These are phyloP conservation scores for Heterohyrax brucei DNA, from an alignment of 2,797 vertebrate species.

Conservation along the genomic window DNA sequence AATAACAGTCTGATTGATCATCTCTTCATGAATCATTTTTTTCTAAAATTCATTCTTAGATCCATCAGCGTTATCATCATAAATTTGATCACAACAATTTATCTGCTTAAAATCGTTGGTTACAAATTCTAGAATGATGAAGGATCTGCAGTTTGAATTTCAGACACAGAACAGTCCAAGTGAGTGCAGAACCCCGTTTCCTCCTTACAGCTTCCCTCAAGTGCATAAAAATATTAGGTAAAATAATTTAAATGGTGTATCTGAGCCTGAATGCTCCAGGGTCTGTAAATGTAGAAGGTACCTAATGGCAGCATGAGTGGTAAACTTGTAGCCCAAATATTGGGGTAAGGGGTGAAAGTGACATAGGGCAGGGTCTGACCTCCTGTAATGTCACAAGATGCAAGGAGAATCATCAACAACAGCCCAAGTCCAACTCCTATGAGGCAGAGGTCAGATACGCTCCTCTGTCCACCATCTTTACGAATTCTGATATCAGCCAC, in stretches of 20 bases:
- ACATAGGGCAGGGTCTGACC: too few relatives aligned
- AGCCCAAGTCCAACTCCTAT: too few relatives aligned
- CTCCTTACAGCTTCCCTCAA: neutral
- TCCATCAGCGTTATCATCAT: neutral
- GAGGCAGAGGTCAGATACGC: too few relatives aligned
- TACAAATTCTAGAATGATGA: conserved; percentile 24
- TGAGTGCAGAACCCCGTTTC: neutral
- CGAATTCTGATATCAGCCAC: too few relatives aligned
- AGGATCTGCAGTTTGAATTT: neutral
- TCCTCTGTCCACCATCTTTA: too few relatives aligned
- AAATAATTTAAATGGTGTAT: neutral
- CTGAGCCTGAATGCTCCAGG: neutral
- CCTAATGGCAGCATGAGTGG: neutral
- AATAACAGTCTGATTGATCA: neutral
- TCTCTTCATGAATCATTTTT: neutral
- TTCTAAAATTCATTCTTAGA: neutral
- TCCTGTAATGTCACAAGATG: too few relatives aligned
- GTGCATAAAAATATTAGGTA: neutral
- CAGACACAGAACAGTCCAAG: neutral
- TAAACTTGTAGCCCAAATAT: neutral
- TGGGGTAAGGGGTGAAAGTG: neutral
- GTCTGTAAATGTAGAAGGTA: neutral
- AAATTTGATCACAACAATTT: neutral
- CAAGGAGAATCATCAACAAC: too few relatives aligned
- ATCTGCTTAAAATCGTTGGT: neutral